Evolutionary conservation across 2,113 vertebrate genomes (phyloP), one percentile per base, ranked within the genome.

Genomic region (Prochilodus magdalenae): DNA sequence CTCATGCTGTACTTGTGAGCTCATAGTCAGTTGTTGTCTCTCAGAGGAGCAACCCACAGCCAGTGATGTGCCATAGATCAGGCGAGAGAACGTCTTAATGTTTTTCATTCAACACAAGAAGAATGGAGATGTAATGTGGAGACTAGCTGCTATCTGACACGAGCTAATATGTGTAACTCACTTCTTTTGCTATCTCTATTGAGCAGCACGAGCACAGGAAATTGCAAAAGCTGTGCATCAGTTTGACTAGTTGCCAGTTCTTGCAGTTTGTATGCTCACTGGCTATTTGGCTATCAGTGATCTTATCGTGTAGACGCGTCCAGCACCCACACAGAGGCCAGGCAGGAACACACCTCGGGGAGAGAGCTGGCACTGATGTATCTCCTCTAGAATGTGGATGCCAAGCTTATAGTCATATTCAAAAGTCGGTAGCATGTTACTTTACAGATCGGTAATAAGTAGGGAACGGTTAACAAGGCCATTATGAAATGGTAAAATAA

Each of bases 221-320:
- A 81, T 81, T 74, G 63, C 27, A 67, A 33, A 74, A 69, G 62
- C 62, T 59, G 60, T 40, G 60, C 24, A 8, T n/a, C n/a, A 1
- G 72, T 36, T 62, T 55, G 65, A 40, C 2, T 40, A 40, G 30
- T 60, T 12, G 1, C 12, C n/a, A n/a, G 65, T 15, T 65, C 44
- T 36, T n/a, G 59, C 14, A 20, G 47, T 65, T 49, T 75, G 49
- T 81, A 62, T 81, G 63, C 62, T 81, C 44, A 29, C 62, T 75
- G 72, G 47, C 66, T 81, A 69, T 75, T 81, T 55, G 72, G 16
- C 55, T 27, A 75, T 81, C 72, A 81, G 57, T 44, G 44, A 16
- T 63, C 51, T 75, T 75, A 59, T 81, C 27, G 5, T 55, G 13
- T 44, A 53, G 20, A 44, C 65, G 70, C 77, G 6, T 40, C 2